Evolutionary conservation across 2,888 invertebrate species (phyloP).

Genomic region (Callimorpha dominula): DNA sequence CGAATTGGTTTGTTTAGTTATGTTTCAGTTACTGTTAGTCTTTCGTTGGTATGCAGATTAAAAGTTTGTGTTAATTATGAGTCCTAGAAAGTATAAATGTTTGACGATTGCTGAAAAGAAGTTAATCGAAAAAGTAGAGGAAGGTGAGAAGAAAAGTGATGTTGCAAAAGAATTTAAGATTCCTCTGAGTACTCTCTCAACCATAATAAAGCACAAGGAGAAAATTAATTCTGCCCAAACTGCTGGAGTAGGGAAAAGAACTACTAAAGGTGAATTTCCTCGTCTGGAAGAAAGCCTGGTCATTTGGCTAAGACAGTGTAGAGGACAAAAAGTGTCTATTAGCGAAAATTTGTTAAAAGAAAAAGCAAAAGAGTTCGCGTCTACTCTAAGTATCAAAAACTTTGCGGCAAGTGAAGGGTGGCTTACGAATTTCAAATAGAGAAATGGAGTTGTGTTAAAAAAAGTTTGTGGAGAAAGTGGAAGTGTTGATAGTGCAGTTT

Average conservation of each 20-base stretch:
- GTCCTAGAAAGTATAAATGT: constrained; percentile 32
- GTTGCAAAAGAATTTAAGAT: constrained; percentile 29
- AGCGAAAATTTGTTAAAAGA: constrained; percentile 32
- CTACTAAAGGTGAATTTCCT: constrained; percentile 40
- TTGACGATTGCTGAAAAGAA: constrained; percentile 34
- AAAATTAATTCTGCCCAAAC: constrained; percentile 33
- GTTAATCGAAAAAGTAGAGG: constrained; percentile 33
- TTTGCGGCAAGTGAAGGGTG: constrained; percentile 28
- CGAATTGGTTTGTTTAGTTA: constrained; percentile 25
- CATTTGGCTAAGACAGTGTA: constrained; percentile 44
- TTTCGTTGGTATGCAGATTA: constrained; percentile 27
- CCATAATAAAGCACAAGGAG: constrained; percentile 31
- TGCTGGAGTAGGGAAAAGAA: constrained; percentile 40
- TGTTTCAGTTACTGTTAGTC: constrained; percentile 19
- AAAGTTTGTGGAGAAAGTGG: constrained; percentile 22
- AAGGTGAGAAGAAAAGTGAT: constrained; percentile 34
- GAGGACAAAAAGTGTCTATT: constrained; percentile 36
- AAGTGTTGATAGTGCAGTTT: constrained; percentile 18
- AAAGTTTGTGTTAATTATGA: constrained; percentile 30
- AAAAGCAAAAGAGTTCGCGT: constrained; percentile 31
- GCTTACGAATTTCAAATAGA: constrained; percentile 26
- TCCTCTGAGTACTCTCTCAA: constrained; percentile 31
- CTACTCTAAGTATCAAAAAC: constrained; percentile 29
- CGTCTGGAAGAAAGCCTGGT: constrained; percentile 43
- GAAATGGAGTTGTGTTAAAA: constrained; percentile 26